phyloP scores from a whole-genome alignment of 1,140 invertebrate species.

The Caenorhabditis inopinata region DNA sequence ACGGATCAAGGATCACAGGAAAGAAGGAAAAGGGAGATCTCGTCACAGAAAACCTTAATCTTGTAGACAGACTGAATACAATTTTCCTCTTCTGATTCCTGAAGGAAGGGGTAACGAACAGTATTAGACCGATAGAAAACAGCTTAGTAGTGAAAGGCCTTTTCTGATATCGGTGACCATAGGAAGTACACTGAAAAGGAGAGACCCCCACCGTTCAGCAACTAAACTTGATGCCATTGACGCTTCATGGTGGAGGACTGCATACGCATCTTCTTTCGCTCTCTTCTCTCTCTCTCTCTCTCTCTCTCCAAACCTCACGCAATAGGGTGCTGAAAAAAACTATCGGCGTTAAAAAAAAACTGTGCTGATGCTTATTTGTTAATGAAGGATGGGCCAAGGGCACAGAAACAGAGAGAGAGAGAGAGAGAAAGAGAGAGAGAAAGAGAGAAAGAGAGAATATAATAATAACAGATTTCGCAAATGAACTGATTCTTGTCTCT shows the following conservation, averaged over 20 bases:
- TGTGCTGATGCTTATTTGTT: slow-evolving; percentile 18
- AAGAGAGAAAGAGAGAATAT: no score
- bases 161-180: slow-evolving; percentile 25
- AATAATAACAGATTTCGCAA: slow-evolving; percentile 12
- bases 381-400: background rate
- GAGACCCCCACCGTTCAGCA: slow-evolving; percentile 16
- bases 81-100: background rate
- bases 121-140: background rate
- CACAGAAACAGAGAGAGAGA: background rate
- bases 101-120: background rate
- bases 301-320: slow-evolving; percentile 15
- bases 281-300: background rate
- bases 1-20: background rate
- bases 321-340: slow-evolving; percentile 22
- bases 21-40: background rate
- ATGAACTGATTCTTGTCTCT: slow-evolving; percentile 20
- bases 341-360: background rate
- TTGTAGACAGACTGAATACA: no score
- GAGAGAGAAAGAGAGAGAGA: no score
- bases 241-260: slow-evolving; percentile 17
- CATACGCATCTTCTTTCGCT: slow-evolving; percentile 3
- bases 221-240: slow-evolving; percentile 30
- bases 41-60: no score
- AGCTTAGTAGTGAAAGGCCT: slow-evolving; percentile 5
- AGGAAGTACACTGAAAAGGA: slow-evolving; percentile 20